These are phyloP conservation scores for Lutra lutra DNA, from an alignment of 2,797 vertebrate genomes.

Conservation along the genomic window DNA sequence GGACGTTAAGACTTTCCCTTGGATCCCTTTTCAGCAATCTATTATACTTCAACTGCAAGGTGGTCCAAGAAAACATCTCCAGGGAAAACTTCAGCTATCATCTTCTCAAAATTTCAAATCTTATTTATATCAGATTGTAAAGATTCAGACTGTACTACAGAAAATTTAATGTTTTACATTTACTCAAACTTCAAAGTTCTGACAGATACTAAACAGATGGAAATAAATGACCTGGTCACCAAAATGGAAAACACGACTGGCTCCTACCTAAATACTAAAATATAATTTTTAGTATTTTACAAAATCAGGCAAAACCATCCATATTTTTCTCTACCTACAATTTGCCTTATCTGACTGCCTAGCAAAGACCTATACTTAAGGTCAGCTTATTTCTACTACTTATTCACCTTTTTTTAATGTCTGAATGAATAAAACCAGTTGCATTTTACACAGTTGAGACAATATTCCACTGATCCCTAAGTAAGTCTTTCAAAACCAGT, in stretches of 20 bases:
- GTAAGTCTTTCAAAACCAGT: conserved; percentile 33
- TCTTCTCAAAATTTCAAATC: neutral
- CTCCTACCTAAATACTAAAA: neutral
- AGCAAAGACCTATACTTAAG: neutral
- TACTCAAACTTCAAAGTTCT: neutral
- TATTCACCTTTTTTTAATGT: neutral
- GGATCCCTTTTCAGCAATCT: neutral
- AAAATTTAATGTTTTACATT: neutral
- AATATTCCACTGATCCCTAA: neutral
- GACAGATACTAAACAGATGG: neutral
- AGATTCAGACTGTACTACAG: neutral
- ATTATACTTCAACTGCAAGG: neutral
- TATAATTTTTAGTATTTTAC: neutral
- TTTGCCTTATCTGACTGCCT: neutral
- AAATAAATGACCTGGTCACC: neutral
- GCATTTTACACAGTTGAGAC: neutral
- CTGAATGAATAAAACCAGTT: conserved; percentile 37
- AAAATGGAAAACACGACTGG: neutral
- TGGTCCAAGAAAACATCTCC: neutral
- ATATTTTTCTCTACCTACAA: conserved; percentile 30
- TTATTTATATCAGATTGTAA: neutral
- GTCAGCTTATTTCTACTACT: neutral
- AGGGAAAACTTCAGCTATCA: conserved; percentile 22
- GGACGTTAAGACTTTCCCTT: neutral
- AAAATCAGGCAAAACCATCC: neutral